These are phyloP conservation scores for Arremon brunneinucha DNA, from an alignment of 2,797 vertebrate genomes.

Conservation along the genomic window DNA sequence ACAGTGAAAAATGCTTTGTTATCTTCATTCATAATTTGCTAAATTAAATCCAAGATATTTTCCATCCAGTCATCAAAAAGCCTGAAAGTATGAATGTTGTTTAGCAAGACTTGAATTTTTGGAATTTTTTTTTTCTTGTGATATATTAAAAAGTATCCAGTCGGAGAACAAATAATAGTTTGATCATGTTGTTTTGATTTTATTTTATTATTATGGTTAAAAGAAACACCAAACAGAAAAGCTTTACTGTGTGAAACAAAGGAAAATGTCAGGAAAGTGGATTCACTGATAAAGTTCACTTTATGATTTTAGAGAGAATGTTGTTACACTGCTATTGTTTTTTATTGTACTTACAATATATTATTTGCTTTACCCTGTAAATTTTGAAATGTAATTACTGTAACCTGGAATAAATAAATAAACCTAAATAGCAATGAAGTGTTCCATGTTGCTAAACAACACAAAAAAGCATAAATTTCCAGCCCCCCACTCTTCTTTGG, in stretches of 20 bases:
- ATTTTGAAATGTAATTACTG: slow-evolving; percentile 73
- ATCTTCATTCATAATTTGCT: not conserved
- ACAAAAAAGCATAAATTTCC: not conserved
- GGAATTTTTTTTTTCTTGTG: not conserved
- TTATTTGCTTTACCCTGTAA: slow-evolving; percentile 61
- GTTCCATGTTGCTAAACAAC: slow-evolving; percentile 60
- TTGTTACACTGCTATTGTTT: slow-evolving; percentile 43
- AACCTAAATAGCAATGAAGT: slow-evolving; percentile 44
- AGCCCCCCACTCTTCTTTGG: not conserved
- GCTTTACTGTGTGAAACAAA: slow-evolving; percentile 44
- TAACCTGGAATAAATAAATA: slow-evolving; percentile 75
- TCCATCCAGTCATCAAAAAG: slow-evolving; percentile 7
- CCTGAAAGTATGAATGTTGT: not conserved
- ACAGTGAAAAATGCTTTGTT: not conserved
- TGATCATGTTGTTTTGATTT: not conserved
- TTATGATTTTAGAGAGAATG: slow-evolving; percentile 55
- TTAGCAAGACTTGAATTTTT: slow-evolving; percentile 22
- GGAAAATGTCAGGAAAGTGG: not conserved
- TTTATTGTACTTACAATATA: slow-evolving; percentile 69
- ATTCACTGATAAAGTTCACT: slow-evolving; percentile 27
- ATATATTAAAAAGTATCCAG: not conserved
- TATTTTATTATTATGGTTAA: not conserved
- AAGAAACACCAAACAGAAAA: not conserved
- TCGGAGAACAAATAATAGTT: not conserved
- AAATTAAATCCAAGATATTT: not conserved